A percentile compares a stretch with the other conserved stretches of the same genome.
phyloP scores from a whole-genome alignment of 2,888 invertebrate genomes.

The Drosophila nr. medialis region DNA sequence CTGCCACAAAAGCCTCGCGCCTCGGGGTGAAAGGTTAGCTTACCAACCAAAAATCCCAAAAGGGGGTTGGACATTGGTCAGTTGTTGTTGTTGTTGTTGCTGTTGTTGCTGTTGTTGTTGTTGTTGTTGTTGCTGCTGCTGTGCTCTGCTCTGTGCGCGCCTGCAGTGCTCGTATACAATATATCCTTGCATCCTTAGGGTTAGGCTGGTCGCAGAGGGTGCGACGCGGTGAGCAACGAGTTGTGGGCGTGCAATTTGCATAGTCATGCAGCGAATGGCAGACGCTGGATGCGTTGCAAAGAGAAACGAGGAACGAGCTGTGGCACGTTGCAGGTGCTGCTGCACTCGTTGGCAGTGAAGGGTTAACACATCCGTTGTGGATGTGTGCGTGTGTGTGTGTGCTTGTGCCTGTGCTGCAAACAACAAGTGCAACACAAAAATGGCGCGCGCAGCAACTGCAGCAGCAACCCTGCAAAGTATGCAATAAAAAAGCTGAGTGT shows the following conservation, averaged over 20 bases:
- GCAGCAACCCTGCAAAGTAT: slow-evolving; percentile 67
- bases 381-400: neutral
- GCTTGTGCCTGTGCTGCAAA: slow-evolving; percentile 15
- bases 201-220: slow-evolving; percentile 5
- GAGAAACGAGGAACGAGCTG: neutral
- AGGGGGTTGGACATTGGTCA: slow-evolving; percentile 46
- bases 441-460: slow-evolving; percentile 73
- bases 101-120: neutral
- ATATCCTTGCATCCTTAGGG: slow-evolving; percentile 5
- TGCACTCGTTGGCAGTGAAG: slow-evolving; percentile 27
- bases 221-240: neutral
- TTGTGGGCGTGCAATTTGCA: slow-evolving; percentile 42
- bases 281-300: slow-evolving; percentile 1
- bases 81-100: neutral
- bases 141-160: neutral
- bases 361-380: slow-evolving; percentile 18
- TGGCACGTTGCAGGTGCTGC: slow-evolving; percentile 23
- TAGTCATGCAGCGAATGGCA: slow-evolving; percentile 37
- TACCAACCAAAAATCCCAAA: slow-evolving; percentile 2
- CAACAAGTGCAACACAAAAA: slow-evolving; percentile 68
- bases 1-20: slow-evolving; percentile 20
- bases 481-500: slow-evolving; percentile 44
- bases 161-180: slow-evolving; percentile 16
- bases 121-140: neutral
- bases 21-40: slow-evolving; percentile 48